A percentile compares a stretch with the other conserved stretches of the same genome.
Evolutionary conservation across 2,888 invertebrate species (phyloP).

Genomic region (Pandemis cinnamomeana): DNA sequence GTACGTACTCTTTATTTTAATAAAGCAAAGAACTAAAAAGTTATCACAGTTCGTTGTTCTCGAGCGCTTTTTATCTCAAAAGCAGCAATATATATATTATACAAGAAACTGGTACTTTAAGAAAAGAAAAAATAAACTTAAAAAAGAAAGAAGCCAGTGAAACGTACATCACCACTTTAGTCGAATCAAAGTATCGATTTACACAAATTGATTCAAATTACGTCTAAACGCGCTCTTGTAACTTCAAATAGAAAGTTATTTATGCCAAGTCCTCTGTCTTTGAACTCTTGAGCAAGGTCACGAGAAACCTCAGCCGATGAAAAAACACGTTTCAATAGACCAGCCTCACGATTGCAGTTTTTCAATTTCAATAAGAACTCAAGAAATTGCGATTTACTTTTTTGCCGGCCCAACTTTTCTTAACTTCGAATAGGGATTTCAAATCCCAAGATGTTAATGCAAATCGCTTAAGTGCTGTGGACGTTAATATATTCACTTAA

Average conservation of each 20-base stretch:
- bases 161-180: conserved; percentile 26
- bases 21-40: neutral
- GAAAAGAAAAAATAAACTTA: neutral
- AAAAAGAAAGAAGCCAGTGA: conserved; percentile 14
- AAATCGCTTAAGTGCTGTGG: neutral
- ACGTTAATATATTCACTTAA: conserved; percentile 1
- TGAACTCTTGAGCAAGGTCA: conserved; percentile 44
- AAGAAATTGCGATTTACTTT: conserved; percentile 44
- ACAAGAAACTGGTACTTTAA: neutral
- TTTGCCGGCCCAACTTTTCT: conserved; percentile 17
- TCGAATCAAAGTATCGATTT: conserved; percentile 20
- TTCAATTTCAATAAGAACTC: conserved; percentile 45
- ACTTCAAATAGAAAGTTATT: conserved; percentile 66
- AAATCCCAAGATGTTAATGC: conserved; percentile 4
- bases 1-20: neutral
- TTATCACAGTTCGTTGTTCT: neutral
- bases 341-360: conserved; percentile 50
- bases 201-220: conserved; percentile 38
- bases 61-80: neutral
- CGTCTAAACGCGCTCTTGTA: conserved; percentile 53
- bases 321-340: conserved; percentile 52
- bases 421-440: conserved; percentile 8
- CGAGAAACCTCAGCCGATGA: conserved; percentile 61
- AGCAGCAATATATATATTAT: neutral
- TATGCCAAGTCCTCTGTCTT: conserved; percentile 46